Percentiles rank a stretch among this genome's conserved stretches.
These are phyloP conservation scores for Chelonus formosanus DNA, from an alignment of 2,888 invertebrate genomes.

Conservation along the genomic window DNA sequence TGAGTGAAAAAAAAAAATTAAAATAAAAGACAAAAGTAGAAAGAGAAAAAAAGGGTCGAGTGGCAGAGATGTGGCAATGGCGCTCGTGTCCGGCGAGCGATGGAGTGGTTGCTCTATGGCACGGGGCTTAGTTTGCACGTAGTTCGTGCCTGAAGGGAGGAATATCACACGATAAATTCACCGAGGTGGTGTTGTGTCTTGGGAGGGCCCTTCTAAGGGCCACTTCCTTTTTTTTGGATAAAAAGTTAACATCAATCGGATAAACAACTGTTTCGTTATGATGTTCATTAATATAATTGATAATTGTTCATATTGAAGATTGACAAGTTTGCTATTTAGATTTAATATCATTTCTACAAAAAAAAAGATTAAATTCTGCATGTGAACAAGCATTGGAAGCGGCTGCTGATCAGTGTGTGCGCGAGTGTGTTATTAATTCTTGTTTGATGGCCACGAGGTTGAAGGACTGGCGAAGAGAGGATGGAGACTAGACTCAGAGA, in stretches of 20 bases:
- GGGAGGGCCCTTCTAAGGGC: constrained; percentile 21
- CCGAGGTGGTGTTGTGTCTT: constrained; percentile 11
- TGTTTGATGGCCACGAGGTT: too few species aligned
- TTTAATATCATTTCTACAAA: too few species aligned
- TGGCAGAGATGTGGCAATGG: constrained; percentile 55
- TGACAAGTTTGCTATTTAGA: too few species aligned
- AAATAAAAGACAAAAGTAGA: constrained; percentile 33
- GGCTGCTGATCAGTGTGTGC: too few species aligned
- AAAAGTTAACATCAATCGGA: neutral
- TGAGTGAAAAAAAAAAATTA: constrained; percentile 23
- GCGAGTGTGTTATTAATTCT: too few species aligned
- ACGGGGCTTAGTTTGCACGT: constrained; percentile 41
- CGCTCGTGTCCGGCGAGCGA: constrained; percentile 50
- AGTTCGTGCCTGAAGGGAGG: constrained; percentile 47
- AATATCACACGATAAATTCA: constrained; percentile 22
- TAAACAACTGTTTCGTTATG: too few species aligned
- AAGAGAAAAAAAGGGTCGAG: constrained; percentile 34
- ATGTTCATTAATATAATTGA: too few species aligned
- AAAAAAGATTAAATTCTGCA: too few species aligned
- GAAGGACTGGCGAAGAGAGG: too few species aligned
- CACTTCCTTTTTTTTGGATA: neutral
- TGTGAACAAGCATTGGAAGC: too few species aligned
- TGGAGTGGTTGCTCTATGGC: constrained; percentile 45
- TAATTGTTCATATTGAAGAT: too few species aligned
- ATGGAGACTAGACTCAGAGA: too few species aligned